Percentiles rank a stretch among this genome's conserved stretches.
phyloP scores from a whole-genome alignment of 2,888 invertebrate genomes.

The Axea sp. region DNA sequence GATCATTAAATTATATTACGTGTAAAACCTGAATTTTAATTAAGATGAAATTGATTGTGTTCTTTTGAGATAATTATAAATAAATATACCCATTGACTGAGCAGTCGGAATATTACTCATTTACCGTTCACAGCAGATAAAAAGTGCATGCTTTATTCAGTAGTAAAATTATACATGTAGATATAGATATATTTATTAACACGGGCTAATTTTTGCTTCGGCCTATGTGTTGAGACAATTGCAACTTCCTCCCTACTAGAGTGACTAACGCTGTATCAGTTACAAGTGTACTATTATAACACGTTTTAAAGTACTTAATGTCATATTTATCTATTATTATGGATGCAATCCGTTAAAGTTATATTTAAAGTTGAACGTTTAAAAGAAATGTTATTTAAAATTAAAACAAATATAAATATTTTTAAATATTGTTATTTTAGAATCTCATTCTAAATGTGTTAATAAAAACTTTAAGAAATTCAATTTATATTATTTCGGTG shows the following conservation, averaged over 20 bases:
- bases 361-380: too few relatives aligned
- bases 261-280: constrained; percentile 61
- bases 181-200: constrained; percentile 24
- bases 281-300: constrained; percentile 62
- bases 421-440: too few relatives aligned
- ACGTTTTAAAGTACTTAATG: constrained; percentile 65
- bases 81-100: neutral
- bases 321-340: constrained; percentile 27
- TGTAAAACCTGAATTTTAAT: too few relatives aligned
- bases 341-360: constrained; percentile 5
- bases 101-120: neutral
- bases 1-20: too few relatives aligned
- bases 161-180: neutral
- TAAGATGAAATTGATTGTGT: too few relatives aligned
- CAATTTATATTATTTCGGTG: too few relatives aligned
- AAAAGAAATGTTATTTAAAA: too few relatives aligned
- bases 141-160: constrained; percentile 1
- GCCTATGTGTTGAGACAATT: constrained; percentile 69
- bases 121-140: neutral
- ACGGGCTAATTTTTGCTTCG: constrained; percentile 51
- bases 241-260: constrained; percentile 70
- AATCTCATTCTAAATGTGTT: too few relatives aligned
- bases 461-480: too few relatives aligned
- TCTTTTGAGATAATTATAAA: too few relatives aligned
- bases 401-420: too few relatives aligned